phyloP scores from a whole-genome alignment of 2,113 vertebrate genomes.

The Epinephelus lanceolatus region DNA sequence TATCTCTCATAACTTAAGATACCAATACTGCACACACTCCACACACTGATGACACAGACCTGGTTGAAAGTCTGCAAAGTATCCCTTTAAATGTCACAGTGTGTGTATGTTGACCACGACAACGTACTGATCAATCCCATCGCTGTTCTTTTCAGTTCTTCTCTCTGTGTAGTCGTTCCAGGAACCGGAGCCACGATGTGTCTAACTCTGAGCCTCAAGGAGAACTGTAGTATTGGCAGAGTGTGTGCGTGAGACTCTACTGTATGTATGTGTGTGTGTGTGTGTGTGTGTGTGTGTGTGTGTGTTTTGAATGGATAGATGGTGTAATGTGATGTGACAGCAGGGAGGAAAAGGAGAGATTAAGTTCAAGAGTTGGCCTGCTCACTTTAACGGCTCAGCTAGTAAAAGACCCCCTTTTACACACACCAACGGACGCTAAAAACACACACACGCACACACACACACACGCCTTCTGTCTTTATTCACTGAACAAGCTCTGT shows the following conservation, averaged over 20 bases:
- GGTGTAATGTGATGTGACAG: conserved; percentile 52
- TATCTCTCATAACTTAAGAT: too few species aligned
- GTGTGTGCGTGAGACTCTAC: not conserved
- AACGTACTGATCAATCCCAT: not conserved
- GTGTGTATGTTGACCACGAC: not conserved
- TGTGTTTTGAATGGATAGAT: conserved; percentile 45
- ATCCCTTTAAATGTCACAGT: too few species aligned
- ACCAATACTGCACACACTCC: too few species aligned
- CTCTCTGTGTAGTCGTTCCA: not conserved
- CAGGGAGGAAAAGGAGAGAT: conserved; percentile 52
- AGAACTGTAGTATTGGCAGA: not conserved
- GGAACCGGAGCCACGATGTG: not conserved
- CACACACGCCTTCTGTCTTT: not conserved
- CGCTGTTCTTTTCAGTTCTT: not conserved
- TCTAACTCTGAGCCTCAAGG: conserved; percentile 22
- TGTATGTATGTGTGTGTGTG: conserved; percentile 1
- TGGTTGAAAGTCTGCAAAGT: too few species aligned
- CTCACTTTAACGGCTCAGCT: conserved; percentile 38
- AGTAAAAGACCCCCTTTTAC: conserved; percentile 12
- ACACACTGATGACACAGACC: too few species aligned
- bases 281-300: conserved; percentile 27
- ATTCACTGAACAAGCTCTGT: not conserved
- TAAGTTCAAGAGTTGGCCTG: conserved; percentile 48
- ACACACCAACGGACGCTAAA: not conserved
- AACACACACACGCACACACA: not conserved